Evolutionary conservation across 2,797 vertebrate genomes (phyloP), one percentile per base, ranked within the genome.

Genomic region (Melanogrammus aeglefinus): DNA sequence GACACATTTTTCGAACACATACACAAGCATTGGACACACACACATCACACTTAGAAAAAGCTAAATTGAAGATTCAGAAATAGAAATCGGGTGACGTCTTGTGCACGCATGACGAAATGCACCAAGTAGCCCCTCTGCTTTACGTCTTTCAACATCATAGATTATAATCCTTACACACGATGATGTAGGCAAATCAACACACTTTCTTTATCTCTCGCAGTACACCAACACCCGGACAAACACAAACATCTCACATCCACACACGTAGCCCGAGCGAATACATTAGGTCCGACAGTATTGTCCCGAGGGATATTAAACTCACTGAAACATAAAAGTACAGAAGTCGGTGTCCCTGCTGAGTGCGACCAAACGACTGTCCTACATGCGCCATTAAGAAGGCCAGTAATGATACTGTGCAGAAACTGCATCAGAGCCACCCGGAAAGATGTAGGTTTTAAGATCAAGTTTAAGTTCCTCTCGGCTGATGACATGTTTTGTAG

Each of bases 261-360:
- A 75, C 41, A 77, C 77, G 73, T 27, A 73, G 78, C 77, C 79
- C 78, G 72, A 73, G 41, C 77, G 84, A 82, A 76, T 79, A 78
- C 78, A 82, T 83, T 83, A 83, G 75, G 77, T 79, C 75, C 78
- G 85, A 85, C 85, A 84, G 69, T 75, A 69, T 6, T 31, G 78
- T 44, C 85, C 79, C 44, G 31, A 1, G 81, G 82, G 82, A 21
- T 73, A 75, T 76, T 29, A 72, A 72, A 84, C 72, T 77, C 81
- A 86, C 69, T 79, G 77, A 82, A 86, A 86, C 82, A 87, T 83
- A 76, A 87, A 88, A 78, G 82, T 78, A 82, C 72, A 73, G 73
- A 77, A 73, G 72, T 77, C 44, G 74, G 75, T 82, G 5, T 78
- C 80, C 41, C 72, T 76, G 44, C 51, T 77, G 74, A 81, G 74